Percentiles rank a stretch among this genome's conserved stretches.
Evolutionary conservation across 2,888 invertebrate genomes (phyloP).

Genomic region (Balanococcus diminutus): DNA sequence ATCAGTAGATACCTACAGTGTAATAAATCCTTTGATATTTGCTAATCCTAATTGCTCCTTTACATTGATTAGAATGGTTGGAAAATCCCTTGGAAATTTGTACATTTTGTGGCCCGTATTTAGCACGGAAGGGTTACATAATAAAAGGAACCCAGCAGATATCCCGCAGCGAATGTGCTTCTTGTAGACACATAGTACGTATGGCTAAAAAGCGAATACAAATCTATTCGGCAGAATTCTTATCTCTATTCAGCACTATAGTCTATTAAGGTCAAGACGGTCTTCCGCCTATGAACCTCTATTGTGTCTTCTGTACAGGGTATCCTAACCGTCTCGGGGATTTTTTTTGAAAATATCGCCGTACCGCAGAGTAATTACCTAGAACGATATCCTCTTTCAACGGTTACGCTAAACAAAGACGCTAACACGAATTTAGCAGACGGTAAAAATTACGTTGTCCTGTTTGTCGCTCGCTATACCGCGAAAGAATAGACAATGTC

Average conservation of each 20-base stretch:
- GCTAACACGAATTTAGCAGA: conserved; percentile 51
- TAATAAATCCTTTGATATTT: conserved; percentile 29
- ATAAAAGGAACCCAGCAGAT: conserved; percentile 30
- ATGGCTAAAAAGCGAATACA: conserved; percentile 32
- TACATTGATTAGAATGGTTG: conserved; percentile 12
- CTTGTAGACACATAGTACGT: conserved; percentile 40
- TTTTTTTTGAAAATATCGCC: conserved; percentile 33
- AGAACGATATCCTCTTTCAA: conserved; percentile 53
- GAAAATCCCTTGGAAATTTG: conserved; percentile 28
- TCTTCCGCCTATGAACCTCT: conserved; percentile 47
- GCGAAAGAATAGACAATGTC: conserved; percentile 41
- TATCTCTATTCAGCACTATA: conserved; percentile 29
- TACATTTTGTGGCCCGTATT: conserved; percentile 41
- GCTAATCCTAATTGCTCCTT: conserved; percentile 39
- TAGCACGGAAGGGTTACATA: conserved; percentile 46
- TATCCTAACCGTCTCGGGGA: conserved; percentile 23
- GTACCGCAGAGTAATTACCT: conserved; percentile 51
- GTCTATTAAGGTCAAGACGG: conserved; percentile 48
- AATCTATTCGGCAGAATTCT: conserved; percentile 40
- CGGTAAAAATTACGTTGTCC: conserved; percentile 53
- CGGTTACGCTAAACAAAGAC: conserved; percentile 49
- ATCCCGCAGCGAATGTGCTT: conserved; percentile 48
- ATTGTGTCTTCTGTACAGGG: conserved; percentile 25
- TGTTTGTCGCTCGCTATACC: conserved; percentile 46
- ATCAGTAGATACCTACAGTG: no score